These are phyloP conservation scores for Barnardius zonarius DNA, from an alignment of 2,113 vertebrate species.

Conservation along the genomic window DNA sequence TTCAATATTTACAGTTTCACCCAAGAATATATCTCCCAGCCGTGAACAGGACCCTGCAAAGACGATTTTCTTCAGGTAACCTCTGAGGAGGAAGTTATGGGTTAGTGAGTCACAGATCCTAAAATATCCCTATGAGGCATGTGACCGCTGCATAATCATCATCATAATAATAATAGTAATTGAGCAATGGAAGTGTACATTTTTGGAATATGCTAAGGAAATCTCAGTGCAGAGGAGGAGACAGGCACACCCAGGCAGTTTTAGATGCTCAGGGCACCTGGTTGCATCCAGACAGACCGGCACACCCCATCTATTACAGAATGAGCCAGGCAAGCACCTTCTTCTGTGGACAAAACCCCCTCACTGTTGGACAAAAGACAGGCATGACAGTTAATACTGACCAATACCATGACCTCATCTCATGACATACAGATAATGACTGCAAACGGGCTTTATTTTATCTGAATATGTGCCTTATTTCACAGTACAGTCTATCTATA, in stretches of 20 bases:
- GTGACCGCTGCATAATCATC: background rate
- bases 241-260: background rate
- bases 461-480: background rate
- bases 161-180: background rate
- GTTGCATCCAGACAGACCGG: background rate
- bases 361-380: background rate
- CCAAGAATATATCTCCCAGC: background rate
- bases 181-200: background rate
- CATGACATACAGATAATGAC: background rate
- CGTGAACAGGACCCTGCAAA: background rate
- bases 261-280: background rate
- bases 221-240: conserved; percentile 11
- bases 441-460: background rate
- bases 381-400: background rate
- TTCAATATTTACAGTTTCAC: background rate
- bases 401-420: background rate
- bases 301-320: background rate
- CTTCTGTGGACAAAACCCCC: background rate
- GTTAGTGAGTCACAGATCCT: conserved; percentile 50
- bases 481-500: background rate
- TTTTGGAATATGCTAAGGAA: conserved; percentile 32
- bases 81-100: background rate
- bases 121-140: conserved; percentile 38
- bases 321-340: background rate
- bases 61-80: conserved; percentile 50